Conservation (phyloP, 2,113 vertebrate species). For the Gobiocypris rarus region DNA sequence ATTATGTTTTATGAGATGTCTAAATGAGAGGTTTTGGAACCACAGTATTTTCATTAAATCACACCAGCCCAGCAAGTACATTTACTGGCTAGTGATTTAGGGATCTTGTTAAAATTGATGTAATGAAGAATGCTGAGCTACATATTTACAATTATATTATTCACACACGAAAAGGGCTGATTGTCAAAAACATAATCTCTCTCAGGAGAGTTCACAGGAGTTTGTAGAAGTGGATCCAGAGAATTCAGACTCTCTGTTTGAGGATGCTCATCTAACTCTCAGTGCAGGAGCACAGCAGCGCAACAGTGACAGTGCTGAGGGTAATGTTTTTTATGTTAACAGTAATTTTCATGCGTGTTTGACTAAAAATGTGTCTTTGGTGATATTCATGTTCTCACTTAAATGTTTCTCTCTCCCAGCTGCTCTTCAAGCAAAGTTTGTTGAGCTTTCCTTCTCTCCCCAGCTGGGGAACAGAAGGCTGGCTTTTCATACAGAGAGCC, state of each 20-base stretch:
- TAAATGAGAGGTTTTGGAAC: background rate
- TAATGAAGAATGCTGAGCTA: background rate
- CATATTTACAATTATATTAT: background rate
- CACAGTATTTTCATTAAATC: background rate
- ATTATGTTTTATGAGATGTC: background rate
- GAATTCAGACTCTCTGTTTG: background rate
- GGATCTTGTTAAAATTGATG: background rate
- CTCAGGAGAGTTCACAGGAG: slow-evolving; percentile 2
- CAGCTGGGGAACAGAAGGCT: slow-evolving; percentile 52
- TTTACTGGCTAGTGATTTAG: background rate
- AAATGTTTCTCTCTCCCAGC: background rate
- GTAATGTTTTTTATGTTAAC: background rate
- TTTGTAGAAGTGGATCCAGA: background rate
- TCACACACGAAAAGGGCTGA: background rate
- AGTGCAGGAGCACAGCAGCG: background rate
- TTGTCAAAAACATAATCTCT: background rate
- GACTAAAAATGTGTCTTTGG: background rate
- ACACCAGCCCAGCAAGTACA: background rate
- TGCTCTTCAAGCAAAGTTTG: slow-evolving; percentile 39
- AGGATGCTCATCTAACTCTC: background rate
- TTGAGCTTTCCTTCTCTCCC: slow-evolving; percentile 40
- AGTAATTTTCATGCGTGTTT: background rate
- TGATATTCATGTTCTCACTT: background rate
- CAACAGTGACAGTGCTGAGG: background rate
- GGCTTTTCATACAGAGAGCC: slow-evolving; percentile 50